These are phyloP conservation scores for Campylomormyrus numenius DNA, from an alignment of 2,113 vertebrate species.

Conservation along the genomic window DNA sequence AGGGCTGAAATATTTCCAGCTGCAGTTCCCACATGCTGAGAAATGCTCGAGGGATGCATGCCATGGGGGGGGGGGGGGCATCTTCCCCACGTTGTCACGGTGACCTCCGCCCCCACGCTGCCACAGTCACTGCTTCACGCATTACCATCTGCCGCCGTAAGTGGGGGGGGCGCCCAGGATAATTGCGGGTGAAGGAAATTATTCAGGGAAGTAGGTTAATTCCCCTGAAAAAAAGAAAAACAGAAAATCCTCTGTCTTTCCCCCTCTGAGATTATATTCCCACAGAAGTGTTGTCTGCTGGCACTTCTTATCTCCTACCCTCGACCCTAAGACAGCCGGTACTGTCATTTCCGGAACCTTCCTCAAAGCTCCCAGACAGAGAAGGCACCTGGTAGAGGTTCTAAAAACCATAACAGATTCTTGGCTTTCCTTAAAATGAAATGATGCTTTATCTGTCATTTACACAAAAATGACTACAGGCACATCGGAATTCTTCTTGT, in stretches of 20 bases:
- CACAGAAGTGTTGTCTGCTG: background rate
- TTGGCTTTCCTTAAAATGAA: background rate
- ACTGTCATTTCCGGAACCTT: background rate
- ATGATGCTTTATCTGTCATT: background rate
- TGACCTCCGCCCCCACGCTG: background rate
- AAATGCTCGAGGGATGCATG: background rate
- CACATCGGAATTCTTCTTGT: background rate
- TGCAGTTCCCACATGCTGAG: background rate
- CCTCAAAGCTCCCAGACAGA: background rate
- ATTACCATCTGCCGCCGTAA: background rate
- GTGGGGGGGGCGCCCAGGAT: background rate
- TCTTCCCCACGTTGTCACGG: background rate
- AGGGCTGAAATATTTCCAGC: slow-evolving; percentile 8
- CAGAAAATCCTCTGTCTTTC: background rate
- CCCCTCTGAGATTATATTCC: background rate
- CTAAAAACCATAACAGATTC: background rate
- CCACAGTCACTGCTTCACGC: background rate
- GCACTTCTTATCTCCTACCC: background rate
- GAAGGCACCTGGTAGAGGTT: background rate
- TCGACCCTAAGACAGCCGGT: background rate
- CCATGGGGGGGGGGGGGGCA: background rate
- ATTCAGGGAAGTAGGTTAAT: slow-evolving; percentile 3
- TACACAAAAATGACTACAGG: background rate
- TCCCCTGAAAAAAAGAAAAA: background rate
- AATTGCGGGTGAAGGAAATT: background rate